phyloP scores from a whole-genome alignment of 2,888 invertebrate genomes.

The Norana najaformis region DNA sequence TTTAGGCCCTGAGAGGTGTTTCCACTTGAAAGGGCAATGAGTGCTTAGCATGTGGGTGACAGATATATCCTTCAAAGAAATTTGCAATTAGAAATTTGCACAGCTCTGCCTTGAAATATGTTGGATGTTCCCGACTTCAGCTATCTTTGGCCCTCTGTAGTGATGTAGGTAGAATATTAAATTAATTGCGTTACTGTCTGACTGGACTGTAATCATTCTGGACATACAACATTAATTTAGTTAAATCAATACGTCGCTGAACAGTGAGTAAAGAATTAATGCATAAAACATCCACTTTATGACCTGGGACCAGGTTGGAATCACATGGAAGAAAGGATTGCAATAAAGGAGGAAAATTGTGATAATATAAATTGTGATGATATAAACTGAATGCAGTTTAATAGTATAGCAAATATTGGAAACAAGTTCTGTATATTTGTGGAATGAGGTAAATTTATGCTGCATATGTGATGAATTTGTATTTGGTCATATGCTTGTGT shows the following conservation, averaged over 20 bases:
- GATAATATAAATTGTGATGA: background rate
- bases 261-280: background rate
- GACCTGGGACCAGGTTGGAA: background rate
- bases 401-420: background rate
- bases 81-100: background rate
- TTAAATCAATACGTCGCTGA: background rate
- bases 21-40: background rate
- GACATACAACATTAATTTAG: background rate
- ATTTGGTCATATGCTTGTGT: background rate
- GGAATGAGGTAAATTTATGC: background rate
- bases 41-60: background rate
- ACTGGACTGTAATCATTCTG: background rate
- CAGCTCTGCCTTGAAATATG: background rate
- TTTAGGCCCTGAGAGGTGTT: background rate
- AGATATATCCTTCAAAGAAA: background rate
- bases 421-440: background rate
- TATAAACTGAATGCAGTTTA: background rate
- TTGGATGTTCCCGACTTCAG: background rate
- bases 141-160: background rate
- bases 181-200: background rate
- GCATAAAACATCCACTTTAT: background rate
- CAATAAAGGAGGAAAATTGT: background rate
- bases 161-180: background rate
- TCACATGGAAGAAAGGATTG: background rate
- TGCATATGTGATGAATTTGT: background rate